A percentile compares a stretch with the other conserved stretches of the same genome.
Conservation (phyloP, 2,888 invertebrate genomes). For the Tetragnatha montana region DNA sequence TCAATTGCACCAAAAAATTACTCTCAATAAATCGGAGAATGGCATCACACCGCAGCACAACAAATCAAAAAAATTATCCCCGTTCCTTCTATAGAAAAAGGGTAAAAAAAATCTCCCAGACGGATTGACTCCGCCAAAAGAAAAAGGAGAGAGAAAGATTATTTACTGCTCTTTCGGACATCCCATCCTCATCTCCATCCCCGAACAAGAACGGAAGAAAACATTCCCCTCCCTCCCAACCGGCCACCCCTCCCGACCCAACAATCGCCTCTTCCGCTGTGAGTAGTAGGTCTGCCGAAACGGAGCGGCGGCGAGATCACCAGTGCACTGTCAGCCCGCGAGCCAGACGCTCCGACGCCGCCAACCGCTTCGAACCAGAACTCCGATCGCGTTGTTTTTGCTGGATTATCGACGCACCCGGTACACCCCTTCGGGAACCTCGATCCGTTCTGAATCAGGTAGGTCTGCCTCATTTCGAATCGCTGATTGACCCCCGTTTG, state of each 20-base stretch:
- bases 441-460: slow-evolving; percentile 3
- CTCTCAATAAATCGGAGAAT: no score
- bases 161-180: slow-evolving; percentile 35
- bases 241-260: slow-evolving; percentile 19
- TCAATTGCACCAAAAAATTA: no score
- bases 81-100: neutral
- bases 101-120: neutral
- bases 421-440: neutral
- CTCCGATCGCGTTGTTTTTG: slow-evolving; percentile 18
- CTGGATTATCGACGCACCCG: slow-evolving; percentile 31
- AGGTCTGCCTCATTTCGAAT: neutral
- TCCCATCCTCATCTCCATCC: slow-evolving; percentile 7
- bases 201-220: slow-evolving; percentile 32
- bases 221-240: slow-evolving; percentile 56
- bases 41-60: no score
- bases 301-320: slow-evolving; percentile 40
- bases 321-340: slow-evolving; percentile 53
- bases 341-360: slow-evolving; percentile 11
- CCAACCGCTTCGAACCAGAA: neutral
- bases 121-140: neutral
- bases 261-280: slow-evolving; percentile 18
- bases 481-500: neutral
- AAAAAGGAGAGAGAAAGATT: slow-evolving; percentile 16
- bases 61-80: no score
- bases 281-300: slow-evolving; percentile 57